Base-by-base conservation (phyloP, 2,113 vertebrate species). In the Calonectris borealis region DNA sequence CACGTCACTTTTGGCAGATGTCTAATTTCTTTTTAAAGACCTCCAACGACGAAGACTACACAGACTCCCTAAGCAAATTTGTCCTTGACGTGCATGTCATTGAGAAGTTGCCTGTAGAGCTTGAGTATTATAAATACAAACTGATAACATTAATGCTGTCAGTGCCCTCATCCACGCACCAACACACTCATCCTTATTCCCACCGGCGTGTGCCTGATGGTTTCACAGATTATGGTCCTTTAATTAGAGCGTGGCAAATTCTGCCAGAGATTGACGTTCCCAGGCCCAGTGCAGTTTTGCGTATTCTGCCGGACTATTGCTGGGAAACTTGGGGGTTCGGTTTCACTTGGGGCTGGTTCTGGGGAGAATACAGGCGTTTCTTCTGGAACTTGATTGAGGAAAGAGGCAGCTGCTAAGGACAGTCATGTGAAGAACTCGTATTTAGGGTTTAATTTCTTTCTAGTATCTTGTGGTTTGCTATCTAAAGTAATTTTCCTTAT, bases 171-270 rank as follows among this genome's bases (percentile, higher is more conserved):
- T 55, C 32, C 38, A 11, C 36, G 15, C 31, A 42, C 40, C 44
- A 38, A 15, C 61, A 49, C 22, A 12, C 32, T 76, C n/a, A 15
- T 76, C 71, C 11, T 36, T 75, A 25, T 87, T 85, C 49, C 57
- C 31, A 65, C 40, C 54, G 73, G 40, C 11, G 7, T 54, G 48
- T 75, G 65, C 24, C 60, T 89, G 69, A 73, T 96, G 83, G 49
- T 86, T 93, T 95, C 55, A 58, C 16, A 82, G 81, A 94, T 93
- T 95, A 79, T 72, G 65, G 44, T 89, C 29, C 69, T 97, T 95
- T 90, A 96, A 93, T 87, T 95, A 95, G 34, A 95, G 38, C 68
- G 44, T 62, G 42, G 57, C 61, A 93, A 96, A 87, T 66, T 60
- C 79, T 96, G 64, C 57, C 42, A 76, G 94, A 89, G 83, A 87